phyloP scores from a whole-genome alignment of 1,140 invertebrate genomes.

The Ephestia elutella region DNA sequence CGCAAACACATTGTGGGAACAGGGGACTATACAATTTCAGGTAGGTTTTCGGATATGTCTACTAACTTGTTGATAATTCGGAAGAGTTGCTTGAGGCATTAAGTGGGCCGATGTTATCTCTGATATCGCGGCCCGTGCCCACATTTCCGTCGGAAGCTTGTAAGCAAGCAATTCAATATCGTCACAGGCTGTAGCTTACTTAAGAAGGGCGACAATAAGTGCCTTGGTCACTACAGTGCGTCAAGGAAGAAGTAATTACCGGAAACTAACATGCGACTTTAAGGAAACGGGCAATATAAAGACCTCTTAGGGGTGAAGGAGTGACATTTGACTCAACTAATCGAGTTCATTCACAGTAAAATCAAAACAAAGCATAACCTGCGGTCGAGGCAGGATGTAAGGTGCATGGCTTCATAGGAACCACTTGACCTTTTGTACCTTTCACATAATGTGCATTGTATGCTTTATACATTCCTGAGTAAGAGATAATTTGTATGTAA shows the following conservation, averaged over 20 bases:
- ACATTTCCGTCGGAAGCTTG: slow-evolving; percentile 65
- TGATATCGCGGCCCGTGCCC: slow-evolving; percentile 36
- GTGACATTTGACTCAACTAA: slow-evolving; percentile 69
- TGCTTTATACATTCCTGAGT: not conserved
- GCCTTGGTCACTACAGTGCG: slow-evolving; percentile 40
- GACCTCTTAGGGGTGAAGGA: slow-evolving; percentile 51
- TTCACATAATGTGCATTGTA: not conserved
- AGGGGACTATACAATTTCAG: slow-evolving; percentile 5
- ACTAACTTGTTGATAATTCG: not conserved
- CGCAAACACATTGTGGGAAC: slow-evolving; percentile 34
- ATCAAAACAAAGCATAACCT: slow-evolving; percentile 59
- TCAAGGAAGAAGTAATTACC: slow-evolving; percentile 67
- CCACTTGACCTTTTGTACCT: slow-evolving; percentile 23
- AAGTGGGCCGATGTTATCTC: slow-evolving; percentile 25
- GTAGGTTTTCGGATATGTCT: not conserved
- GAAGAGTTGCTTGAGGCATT: not conserved
- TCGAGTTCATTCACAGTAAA: slow-evolving; percentile 53
- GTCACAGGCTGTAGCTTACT: slow-evolving; percentile 49
- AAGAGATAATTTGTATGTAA: not conserved
- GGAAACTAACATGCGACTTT: slow-evolving; percentile 53
- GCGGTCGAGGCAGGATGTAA: slow-evolving; percentile 57
- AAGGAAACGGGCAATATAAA: slow-evolving; percentile 62
- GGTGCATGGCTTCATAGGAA: slow-evolving; percentile 36
- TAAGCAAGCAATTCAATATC: slow-evolving; percentile 43
- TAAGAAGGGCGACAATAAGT: slow-evolving; percentile 47